Evolutionary conservation across 23 tunicate species (phyloP).

Genomic region (Aplidium turbinatum): DNA sequence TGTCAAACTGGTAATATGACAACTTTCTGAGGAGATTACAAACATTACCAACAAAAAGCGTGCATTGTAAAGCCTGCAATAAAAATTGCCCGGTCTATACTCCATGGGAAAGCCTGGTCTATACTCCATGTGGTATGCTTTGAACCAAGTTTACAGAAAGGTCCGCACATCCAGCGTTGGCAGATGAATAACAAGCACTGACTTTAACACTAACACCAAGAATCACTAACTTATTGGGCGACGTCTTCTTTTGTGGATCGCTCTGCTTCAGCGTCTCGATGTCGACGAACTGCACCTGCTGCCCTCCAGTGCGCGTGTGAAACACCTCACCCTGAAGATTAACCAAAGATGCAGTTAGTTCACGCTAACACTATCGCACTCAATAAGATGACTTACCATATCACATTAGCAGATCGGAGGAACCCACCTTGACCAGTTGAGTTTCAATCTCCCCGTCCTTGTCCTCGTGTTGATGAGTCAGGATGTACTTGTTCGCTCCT

Average conservation of each 20-base stretch:
- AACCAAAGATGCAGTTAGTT: background rate
- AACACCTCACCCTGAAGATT: slow-evolving; percentile 84
- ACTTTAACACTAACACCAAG: background rate
- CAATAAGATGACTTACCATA: background rate
- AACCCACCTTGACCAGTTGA: slow-evolving; percentile 78
- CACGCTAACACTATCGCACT: background rate
- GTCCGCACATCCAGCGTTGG: too few species aligned
- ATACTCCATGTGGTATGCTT: background rate
- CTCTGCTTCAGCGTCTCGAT: slow-evolving; percentile 84
- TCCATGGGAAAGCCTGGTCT: background rate
- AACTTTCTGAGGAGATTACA: too few species aligned
- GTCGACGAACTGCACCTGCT: slow-evolving; percentile 96
- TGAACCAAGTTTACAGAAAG: too few species aligned
- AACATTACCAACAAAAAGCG: too few species aligned
- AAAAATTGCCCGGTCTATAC: too few species aligned
- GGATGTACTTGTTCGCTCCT: slow-evolving; percentile 68
- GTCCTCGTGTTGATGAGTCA: slow-evolving; percentile 94
- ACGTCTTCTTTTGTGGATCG: slow-evolving; percentile 60
- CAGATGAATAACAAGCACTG: too few species aligned
- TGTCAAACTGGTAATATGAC: too few species aligned
- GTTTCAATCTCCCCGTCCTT: slow-evolving; percentile 85
- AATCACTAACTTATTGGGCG: slow-evolving; percentile 1
- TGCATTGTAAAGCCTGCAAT: too few species aligned
- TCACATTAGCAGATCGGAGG: background rate
- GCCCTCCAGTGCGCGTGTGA: slow-evolving; percentile 95